Percentiles rank a stretch among this genome's conserved stretches.
Conservation (phyloP, 2,113 vertebrate species). For the Pseudopodoces humilis region DNA sequence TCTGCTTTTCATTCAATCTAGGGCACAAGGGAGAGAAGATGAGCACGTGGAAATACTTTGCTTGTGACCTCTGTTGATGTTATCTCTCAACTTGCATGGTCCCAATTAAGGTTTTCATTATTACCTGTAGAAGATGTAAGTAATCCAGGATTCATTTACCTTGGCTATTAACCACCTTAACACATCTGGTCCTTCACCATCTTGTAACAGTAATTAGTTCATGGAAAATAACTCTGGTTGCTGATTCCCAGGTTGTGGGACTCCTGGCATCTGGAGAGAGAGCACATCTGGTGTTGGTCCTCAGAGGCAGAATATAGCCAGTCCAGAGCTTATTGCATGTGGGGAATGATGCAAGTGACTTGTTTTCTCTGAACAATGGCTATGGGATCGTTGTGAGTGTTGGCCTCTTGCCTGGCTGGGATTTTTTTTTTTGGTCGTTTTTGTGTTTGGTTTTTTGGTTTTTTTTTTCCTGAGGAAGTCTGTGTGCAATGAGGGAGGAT, state of each 20-base stretch:
- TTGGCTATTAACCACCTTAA: background rate
- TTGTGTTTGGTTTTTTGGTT: background rate
- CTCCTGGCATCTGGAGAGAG: slow-evolving; percentile 18
- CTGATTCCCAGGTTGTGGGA: background rate
- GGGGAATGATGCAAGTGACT: slow-evolving; percentile 40
- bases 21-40: background rate
- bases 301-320: background rate
- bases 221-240: slow-evolving; percentile 3
- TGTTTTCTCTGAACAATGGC: slow-evolving; percentile 39
- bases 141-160: background rate
- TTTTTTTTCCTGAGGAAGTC: slow-evolving; percentile 14
- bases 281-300: slow-evolving; percentile 9
- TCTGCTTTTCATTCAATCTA: background rate
- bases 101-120: background rate
- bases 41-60: background rate
- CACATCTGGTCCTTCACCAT: background rate
- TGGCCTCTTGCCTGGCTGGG: slow-evolving; percentile 5
- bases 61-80: background rate
- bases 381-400: slow-evolving; percentile 36
- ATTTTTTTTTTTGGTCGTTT: background rate
- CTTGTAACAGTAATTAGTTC: background rate
- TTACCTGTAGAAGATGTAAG: background rate
- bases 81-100: background rate
- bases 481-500: background rate
- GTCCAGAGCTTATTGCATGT: background rate